These are phyloP conservation scores for Parasteatoda tepidariorum DNA, from an alignment of 1,140 invertebrate genomes.

Conservation along the genomic window DNA sequence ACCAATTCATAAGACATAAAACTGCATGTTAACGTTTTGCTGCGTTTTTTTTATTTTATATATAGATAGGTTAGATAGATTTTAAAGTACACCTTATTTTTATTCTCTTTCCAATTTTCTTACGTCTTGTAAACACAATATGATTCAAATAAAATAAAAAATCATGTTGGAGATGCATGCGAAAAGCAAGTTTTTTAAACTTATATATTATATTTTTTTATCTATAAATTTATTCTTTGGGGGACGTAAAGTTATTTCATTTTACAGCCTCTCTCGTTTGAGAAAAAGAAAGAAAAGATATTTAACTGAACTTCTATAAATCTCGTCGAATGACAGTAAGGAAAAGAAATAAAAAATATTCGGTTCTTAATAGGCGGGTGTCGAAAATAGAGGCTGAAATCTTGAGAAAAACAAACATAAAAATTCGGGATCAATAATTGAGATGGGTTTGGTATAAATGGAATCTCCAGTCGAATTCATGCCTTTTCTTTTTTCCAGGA, in stretches of 20 bases:
- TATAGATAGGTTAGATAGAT: too few relatives aligned
- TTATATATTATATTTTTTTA: neutral
- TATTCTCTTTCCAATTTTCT: too few relatives aligned
- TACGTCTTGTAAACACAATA: too few relatives aligned
- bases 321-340: slow-evolving; percentile 11
- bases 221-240: neutral
- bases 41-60: too few relatives aligned
- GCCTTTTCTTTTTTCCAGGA: neutral
- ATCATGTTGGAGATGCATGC: too few relatives aligned
- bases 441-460: slow-evolving; percentile 49
- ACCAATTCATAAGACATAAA: too few relatives aligned
- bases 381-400: slow-evolving; percentile 35
- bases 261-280: slow-evolving; percentile 17
- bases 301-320: slow-evolving; percentile 36
- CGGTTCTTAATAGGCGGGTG: slow-evolving; percentile 34
- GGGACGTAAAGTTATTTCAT: slow-evolving; percentile 31
- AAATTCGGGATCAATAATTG: slow-evolving; percentile 58
- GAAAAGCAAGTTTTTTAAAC: too few relatives aligned
- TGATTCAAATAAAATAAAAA: too few relatives aligned
- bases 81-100: too few relatives aligned
- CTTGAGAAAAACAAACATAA: slow-evolving; percentile 42
- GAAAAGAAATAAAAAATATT: slow-evolving; percentile 10
- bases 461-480: slow-evolving; percentile 41
- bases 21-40: too few relatives aligned
- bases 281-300: neutral